phyloP scores from a whole-genome alignment of 2,113 vertebrate genomes.

The Cyphomyrus discorhynchus region DNA sequence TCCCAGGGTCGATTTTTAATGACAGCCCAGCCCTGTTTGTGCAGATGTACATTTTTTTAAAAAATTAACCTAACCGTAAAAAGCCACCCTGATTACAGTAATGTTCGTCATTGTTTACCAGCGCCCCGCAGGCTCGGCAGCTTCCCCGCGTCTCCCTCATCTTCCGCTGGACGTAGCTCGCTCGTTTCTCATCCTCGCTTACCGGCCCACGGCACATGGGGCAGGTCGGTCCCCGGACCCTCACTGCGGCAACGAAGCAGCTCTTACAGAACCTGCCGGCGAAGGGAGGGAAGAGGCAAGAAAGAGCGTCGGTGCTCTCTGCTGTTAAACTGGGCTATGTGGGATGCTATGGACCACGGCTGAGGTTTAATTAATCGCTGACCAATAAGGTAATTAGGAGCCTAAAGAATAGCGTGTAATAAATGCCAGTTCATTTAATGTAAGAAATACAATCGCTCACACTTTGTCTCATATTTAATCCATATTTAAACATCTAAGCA shows the following conservation, averaged over 20 bases:
- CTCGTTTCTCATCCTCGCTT: conserved; percentile 14
- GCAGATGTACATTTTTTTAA: background rate
- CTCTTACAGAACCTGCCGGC: conserved; percentile 30
- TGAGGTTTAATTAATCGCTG: background rate
- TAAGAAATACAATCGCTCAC: background rate
- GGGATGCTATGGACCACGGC: background rate
- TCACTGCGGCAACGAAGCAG: conserved; percentile 30
- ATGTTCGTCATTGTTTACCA: conserved; percentile 7
- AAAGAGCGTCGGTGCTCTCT: background rate
- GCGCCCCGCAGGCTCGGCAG: conserved; percentile 32
- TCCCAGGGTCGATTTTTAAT: background rate
- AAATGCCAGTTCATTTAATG: background rate
- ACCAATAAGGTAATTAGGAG: background rate
- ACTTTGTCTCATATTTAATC: background rate
- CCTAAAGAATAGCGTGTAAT: background rate
- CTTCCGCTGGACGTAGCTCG: conserved; percentile 22
- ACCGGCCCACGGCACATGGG: conserved; percentile 33
- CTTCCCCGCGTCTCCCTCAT: conserved; percentile 26
- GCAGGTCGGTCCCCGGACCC: conserved; percentile 24
- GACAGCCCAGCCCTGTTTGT: background rate
- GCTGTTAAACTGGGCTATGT: no score
- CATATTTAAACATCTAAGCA: background rate
- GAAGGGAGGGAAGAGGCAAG: background rate
- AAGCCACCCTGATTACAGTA: background rate
- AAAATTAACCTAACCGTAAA: background rate